Evolutionary conservation across 1,140 invertebrate genomes (phyloP).

Genomic region (Bombus pascuorum): DNA sequence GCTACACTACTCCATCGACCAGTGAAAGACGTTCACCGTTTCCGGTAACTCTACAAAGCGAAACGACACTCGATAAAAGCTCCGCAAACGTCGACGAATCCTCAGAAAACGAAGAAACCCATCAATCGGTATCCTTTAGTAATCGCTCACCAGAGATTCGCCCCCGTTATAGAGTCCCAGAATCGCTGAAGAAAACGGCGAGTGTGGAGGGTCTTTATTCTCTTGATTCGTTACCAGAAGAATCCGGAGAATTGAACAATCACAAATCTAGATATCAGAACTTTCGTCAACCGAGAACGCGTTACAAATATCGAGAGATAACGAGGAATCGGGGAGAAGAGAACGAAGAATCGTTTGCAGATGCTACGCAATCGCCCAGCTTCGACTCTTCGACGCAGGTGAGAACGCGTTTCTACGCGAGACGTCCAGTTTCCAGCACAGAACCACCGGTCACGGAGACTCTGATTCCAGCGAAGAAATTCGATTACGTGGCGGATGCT

Average conservation of each 20-base stretch:
- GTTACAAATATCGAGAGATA: slow-evolving; percentile 39
- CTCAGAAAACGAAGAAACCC: not conserved
- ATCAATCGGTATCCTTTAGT: not conserved
- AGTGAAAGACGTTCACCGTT: not conserved
- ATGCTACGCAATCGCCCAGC: slow-evolving; percentile 33
- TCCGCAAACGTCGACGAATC: not conserved
- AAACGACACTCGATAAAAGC: not conserved
- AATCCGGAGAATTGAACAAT: slow-evolving; percentile 45
- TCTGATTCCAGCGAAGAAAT: slow-evolving; percentile 77
- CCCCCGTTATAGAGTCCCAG: slow-evolving; percentile 43
- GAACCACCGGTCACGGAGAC: slow-evolving; percentile 75
- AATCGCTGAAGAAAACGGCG: slow-evolving; percentile 1
- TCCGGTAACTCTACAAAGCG: not conserved
- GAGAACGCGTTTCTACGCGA: slow-evolving; percentile 72
- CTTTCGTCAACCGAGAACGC: slow-evolving; percentile 69
- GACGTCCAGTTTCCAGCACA: slow-evolving; percentile 67
- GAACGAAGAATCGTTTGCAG: slow-evolving; percentile 4
- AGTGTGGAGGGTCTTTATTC: not conserved
- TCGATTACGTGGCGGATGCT: slow-evolving; percentile 79
- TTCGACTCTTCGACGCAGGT: slow-evolving; percentile 57
- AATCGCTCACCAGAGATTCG: slow-evolving; percentile 47
- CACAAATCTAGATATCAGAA: slow-evolving; percentile 27
- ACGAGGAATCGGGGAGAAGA: slow-evolving; percentile 15
- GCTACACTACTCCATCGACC: slow-evolving; percentile 41
- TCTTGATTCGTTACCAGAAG: slow-evolving; percentile 52